Evolutionary conservation across 2,888 invertebrate species (phyloP), one percentile per base, ranked within the genome.

Genomic region (Sialis lutaria): DNA sequence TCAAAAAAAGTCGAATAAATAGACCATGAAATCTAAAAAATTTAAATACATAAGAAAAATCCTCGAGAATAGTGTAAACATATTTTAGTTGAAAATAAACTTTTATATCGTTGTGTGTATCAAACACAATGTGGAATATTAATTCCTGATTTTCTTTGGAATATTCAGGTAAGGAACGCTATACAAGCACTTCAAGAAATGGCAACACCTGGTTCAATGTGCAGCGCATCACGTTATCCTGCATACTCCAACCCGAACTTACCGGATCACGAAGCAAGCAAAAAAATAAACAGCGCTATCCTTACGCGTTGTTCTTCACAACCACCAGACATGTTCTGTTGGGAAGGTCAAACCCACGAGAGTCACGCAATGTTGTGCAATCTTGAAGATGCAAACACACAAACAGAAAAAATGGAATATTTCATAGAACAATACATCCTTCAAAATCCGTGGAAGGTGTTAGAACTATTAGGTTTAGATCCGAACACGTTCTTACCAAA

Each of bases 191-290:
- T 88, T 22, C 87, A 87, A 63, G 85, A 84, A 62, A 78, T 87
- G 74, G 76, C 84, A 6, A 79, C 79, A 5, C 79, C 79, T 1
- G 64, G 64, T 39, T 56, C 60, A 32, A 54, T 57, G 49, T 51
- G 57, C 51, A 64, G 63, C 46, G 56, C 68, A 40, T 60, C 70
- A 22, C 74, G 75, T 65, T 78, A 76, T 58, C 78, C 85, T 8
- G 84, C 83, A n/a, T 83, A 82, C 59, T 87, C 87, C 50, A 87
- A 87, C 60, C 87, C 87, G 5, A 87, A 82, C 59, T 70, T 83
- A 35, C 77, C 79, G 52, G 55, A 69, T 56, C 40, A 48, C 30
- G 51, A 54, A 30, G 59, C 62, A 35, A 63, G 62, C 53, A 56
- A 70, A 62, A 32, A 33, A 32, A 4, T 33, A 13, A 33, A 30